These are phyloP conservation scores for Neoitamus cyanurus DNA, from an alignment of 2,888 invertebrate species.

Conservation along the genomic window DNA sequence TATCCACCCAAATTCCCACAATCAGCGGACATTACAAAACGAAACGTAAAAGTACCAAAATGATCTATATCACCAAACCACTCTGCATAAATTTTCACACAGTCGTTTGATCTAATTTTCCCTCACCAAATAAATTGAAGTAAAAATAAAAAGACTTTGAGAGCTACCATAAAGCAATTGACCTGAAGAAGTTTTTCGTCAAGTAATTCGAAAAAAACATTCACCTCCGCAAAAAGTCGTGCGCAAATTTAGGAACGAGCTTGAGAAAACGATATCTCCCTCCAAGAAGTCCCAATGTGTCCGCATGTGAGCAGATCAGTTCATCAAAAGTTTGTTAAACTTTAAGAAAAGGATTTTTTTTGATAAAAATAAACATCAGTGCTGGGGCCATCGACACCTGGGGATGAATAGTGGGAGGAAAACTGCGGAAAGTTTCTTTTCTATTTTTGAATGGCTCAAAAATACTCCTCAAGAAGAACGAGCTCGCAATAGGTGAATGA, in stretches of 20 bases:
- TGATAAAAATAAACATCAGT: constrained; percentile 30
- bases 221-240: neutral
- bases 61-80: neutral
- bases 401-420: neutral
- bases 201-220: constrained; percentile 21
- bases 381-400: constrained; percentile 21
- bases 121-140: neutral
- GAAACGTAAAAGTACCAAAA: neutral
- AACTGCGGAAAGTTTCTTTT: neutral
- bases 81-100: neutral
- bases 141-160: neutral
- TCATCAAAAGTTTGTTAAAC: constrained; percentile 13
- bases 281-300: neutral
- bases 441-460: neutral
- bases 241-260: neutral
- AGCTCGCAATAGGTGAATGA: neutral
- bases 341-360: constrained; percentile 10
- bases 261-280: neutral
- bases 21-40: neutral
- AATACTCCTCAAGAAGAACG: neutral
- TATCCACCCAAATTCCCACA: neutral
- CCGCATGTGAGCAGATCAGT: neutral
- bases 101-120: neutral
- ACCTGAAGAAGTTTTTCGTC: constrained; percentile 6
- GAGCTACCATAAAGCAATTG: constrained; percentile 7